These are phyloP conservation scores for Malurus elegans DNA, from an alignment of 2,113 vertebrate genomes.

Conservation along the genomic window DNA sequence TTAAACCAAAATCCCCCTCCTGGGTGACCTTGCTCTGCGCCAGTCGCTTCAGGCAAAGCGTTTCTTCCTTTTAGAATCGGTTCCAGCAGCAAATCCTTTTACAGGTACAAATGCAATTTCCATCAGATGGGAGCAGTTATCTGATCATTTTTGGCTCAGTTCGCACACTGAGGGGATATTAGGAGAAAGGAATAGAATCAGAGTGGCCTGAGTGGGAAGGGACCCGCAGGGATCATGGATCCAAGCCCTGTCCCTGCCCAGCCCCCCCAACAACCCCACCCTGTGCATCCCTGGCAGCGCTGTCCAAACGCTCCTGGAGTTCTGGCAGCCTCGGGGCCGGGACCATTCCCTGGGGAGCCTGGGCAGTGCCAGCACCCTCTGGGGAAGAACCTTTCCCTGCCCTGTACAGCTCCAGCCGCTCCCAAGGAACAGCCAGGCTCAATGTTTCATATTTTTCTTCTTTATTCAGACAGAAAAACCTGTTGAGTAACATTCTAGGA, in stretches of 20 bases:
- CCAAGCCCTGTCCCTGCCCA: fast-evolving
- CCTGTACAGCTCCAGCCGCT: background rate
- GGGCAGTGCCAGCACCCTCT: background rate
- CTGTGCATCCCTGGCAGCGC: fast-evolving
- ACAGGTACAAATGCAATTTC: background rate
- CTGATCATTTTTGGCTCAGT: background rate
- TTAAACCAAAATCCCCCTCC: background rate
- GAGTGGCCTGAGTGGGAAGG: background rate
- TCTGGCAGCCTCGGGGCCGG: background rate
- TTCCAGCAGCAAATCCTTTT: background rate
- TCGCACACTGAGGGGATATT: background rate
- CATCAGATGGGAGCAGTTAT: background rate
- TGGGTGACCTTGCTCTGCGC: background rate
- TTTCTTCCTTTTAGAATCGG: background rate
- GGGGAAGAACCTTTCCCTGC: background rate
- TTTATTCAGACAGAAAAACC: background rate
- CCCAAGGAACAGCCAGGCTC: background rate
- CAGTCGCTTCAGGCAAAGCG: background rate
- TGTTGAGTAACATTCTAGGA: background rate
- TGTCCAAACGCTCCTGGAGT: background rate
- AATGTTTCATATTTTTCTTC: background rate
- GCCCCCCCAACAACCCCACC: background rate
- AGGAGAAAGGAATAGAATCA: background rate
- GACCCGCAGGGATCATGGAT: fast-evolving
- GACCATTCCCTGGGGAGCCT: background rate